These are phyloP conservation scores for Mungos mungo DNA, from an alignment of 2,113 vertebrate species.

Conservation along the genomic window DNA sequence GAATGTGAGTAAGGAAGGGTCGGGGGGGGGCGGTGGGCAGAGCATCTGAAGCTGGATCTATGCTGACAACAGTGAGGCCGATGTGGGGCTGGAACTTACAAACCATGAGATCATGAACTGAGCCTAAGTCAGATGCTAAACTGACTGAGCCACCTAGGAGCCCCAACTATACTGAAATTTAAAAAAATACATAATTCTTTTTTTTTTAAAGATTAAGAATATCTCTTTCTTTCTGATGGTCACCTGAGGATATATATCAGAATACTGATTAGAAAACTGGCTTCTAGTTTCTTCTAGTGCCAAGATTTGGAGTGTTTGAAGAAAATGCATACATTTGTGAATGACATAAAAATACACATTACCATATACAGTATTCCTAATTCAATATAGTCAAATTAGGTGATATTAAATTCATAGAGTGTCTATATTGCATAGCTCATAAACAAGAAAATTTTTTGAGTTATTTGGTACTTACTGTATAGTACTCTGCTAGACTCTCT, in stretches of 20 bases:
- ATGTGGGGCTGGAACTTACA: too few species aligned
- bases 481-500: neutral
- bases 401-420: neutral
- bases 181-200: too few species aligned
- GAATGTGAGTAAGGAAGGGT: too few species aligned
- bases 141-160: too few species aligned
- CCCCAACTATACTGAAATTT: too few species aligned
- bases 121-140: too few species aligned
- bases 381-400: neutral
- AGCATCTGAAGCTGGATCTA: too few species aligned
- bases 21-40: too few species aligned
- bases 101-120: too few species aligned
- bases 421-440: neutral
- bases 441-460: neutral
- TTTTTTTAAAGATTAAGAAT: neutral
- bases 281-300: neutral
- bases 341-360: neutral
- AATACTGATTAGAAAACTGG: neutral
- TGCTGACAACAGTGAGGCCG: too few species aligned
- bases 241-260: neutral
- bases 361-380: neutral
- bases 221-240: neutral
- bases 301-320: neutral
- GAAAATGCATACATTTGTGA: neutral
- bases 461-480: neutral